A percentile compares a stretch with the other conserved stretches of the same genome.
Evolutionary conservation across 2,888 invertebrate species (phyloP).

Genomic region (Latrodectus hesperus): DNA sequence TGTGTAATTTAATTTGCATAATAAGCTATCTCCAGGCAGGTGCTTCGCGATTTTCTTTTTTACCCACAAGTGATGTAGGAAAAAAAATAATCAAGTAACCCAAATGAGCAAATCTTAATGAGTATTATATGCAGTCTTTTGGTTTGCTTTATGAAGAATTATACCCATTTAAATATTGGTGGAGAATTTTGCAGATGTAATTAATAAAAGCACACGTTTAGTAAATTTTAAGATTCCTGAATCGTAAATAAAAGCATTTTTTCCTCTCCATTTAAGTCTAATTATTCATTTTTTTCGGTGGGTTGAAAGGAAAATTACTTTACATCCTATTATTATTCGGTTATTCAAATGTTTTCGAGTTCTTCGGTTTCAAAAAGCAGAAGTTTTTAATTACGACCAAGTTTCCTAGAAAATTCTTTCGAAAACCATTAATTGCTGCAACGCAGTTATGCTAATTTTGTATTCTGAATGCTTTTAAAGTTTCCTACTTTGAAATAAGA

Average conservation of each 20-base stretch:
- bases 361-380: constrained; percentile 1
- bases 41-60: constrained; percentile 23
- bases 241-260: background rate
- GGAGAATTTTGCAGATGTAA: background rate
- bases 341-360: background rate
- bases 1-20: constrained; percentile 48
- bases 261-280: background rate
- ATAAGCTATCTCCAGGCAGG: constrained; percentile 34
- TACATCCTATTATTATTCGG: background rate
- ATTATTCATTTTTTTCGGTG: background rate
- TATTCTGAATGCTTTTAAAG: background rate
- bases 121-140: constrained; percentile 6
- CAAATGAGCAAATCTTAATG: constrained; percentile 24
- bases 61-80: background rate
- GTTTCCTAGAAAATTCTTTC: background rate
- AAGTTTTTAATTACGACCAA: background rate
- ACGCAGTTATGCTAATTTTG: constrained; percentile 1
- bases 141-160: constrained; percentile 10
- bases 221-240: background rate
- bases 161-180: constrained; percentile 5
- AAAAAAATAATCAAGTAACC: constrained; percentile 8
- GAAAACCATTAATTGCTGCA: background rate
- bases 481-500: too few species aligned
- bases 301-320: background rate
- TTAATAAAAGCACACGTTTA: constrained; percentile 5